phyloP scores from a whole-genome alignment of 1,140 invertebrate species.

The Procambarus virginalis region DNA sequence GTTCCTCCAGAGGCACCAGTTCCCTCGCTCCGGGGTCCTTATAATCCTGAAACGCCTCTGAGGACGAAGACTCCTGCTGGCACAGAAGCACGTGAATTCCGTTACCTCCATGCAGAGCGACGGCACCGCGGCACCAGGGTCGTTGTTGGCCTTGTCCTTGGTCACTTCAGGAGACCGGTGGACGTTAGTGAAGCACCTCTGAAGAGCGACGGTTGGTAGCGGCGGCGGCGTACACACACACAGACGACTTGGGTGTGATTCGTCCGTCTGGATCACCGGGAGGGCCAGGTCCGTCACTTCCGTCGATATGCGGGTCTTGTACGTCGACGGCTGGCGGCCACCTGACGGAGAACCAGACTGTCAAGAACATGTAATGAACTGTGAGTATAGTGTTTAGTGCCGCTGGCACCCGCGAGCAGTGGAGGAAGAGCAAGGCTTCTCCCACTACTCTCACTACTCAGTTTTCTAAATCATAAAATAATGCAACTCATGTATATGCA shows the following conservation, averaged over 20 bases:
- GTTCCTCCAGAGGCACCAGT: neutral
- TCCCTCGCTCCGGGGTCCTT: neutral
- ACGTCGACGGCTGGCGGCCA: neutral
- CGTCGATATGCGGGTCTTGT: neutral
- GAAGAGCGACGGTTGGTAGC: neutral
- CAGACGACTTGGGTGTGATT: neutral
- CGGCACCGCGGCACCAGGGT: neutral
- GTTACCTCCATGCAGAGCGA: neutral
- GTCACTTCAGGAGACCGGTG: neutral
- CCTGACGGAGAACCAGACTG: neutral
- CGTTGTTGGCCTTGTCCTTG: neutral
- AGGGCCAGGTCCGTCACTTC: neutral
- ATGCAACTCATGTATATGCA: too few species aligned
- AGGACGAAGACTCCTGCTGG: neutral
- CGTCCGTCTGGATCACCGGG: neutral
- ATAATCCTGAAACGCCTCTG: neutral
- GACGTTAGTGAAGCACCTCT: neutral
- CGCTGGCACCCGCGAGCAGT: too few species aligned
- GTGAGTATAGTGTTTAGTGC: too few species aligned
- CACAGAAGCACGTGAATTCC: neutral
- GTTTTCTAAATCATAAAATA: too few species aligned
- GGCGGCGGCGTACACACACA: neutral
- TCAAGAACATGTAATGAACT: too few species aligned
- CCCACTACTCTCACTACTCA: too few species aligned
- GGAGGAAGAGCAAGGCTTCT: too few species aligned